Conservation (phyloP, 1,140 invertebrate species). For the Bombus soroeensis region DNA sequence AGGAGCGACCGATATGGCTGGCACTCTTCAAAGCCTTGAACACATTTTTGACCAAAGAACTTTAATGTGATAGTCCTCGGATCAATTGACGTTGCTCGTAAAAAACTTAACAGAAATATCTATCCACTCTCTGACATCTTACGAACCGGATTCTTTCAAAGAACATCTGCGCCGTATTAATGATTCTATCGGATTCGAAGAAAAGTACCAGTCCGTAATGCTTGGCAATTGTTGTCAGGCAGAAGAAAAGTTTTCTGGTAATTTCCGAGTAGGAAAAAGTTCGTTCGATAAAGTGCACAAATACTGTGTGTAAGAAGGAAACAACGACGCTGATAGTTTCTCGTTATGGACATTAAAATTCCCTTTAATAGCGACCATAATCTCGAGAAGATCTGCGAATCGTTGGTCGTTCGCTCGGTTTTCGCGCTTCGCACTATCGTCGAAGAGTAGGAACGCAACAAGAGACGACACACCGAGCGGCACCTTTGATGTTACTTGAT, state of each 20-base stretch:
- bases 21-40: too few species aligned
- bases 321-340: neutral
- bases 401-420: neutral
- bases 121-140: neutral
- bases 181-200: neutral
- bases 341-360: neutral
- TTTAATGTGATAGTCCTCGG: slow-evolving; percentile 5
- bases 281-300: neutral
- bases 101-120: neutral
- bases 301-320: neutral
- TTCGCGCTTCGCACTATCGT: neutral
- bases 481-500: too few species aligned
- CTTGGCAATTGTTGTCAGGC: neutral
- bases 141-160: slow-evolving; percentile 7
- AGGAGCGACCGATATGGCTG: neutral
- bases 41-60: neutral
- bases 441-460: too few species aligned
- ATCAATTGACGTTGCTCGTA: neutral
- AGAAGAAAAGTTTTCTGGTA: too few species aligned
- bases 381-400: neutral
- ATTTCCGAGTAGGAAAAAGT: neutral
- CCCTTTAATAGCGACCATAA: neutral
- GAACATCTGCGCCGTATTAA: too few species aligned
- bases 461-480: too few species aligned
- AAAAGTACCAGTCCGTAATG: neutral